Evolutionary conservation across 2,113 vertebrate genomes (phyloP).

Genomic region (Oxyura jamaicensis): DNA sequence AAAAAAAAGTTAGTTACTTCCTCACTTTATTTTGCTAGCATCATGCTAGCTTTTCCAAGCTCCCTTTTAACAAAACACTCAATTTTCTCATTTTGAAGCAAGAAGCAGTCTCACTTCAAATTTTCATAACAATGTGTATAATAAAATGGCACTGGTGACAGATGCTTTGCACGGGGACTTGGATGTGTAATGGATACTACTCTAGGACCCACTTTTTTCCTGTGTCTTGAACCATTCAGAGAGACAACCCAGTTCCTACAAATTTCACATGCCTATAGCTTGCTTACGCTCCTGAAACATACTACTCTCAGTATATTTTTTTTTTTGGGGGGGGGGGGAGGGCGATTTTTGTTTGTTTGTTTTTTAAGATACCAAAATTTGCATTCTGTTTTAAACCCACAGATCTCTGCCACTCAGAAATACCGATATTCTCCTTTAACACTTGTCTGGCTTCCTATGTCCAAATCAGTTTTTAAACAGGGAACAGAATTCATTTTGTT

Average conservation of each 20-base stretch:
- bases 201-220: neutral
- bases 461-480: neutral
- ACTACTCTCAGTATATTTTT: neutral
- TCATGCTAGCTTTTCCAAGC: neutral
- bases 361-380: neutral
- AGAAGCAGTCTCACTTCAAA: neutral
- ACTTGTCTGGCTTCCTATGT: neutral
- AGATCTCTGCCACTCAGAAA: neutral
- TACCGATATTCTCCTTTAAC: neutral
- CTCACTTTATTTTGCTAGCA: neutral
- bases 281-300: neutral
- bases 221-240: neutral
- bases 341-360: neutral
- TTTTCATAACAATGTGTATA: neutral
- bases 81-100: neutral
- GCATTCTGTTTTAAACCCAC: neutral
- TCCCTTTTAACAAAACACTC: neutral
- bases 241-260: neutral
- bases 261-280: neutral
- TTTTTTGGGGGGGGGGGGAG: neutral
- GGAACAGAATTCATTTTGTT: neutral
- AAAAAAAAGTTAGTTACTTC: neutral
- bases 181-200: neutral
- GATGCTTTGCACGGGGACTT: neutral
- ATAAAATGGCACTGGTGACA: neutral